Base-by-base conservation (phyloP, 2,113 vertebrate species). In the Sceloporus undulatus region DNA sequence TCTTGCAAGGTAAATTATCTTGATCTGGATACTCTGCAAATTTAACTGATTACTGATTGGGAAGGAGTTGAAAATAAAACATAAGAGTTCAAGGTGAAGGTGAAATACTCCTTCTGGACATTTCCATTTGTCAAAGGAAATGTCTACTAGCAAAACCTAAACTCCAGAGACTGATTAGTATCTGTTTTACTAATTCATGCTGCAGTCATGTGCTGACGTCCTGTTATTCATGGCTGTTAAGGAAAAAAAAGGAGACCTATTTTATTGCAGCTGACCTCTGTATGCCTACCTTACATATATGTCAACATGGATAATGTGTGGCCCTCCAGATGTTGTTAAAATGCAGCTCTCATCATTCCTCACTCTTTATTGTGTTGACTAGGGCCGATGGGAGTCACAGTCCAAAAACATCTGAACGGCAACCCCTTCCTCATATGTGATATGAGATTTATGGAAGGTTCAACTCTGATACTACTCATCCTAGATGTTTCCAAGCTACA, bases 51-150 rank as follows among this genome's bases (percentile, higher is more conserved):
- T 91, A 92, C 54, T 78, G 82, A 85, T 76, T 88, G 70, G 52
- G 79, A 93, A 93, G 81, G 59, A 84, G 54, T 40, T 85, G 80
- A 90, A 93, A 91, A 25, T 1, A 85, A 42, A 75, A 78, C 78
- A 86, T 40, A 80, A 70, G 42, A 80, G 79, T 89, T 89, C 59
- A 77, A 86, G 84, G 71, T 86, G 84, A 86, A 86, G 88, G 79
- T 89, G 78, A 80, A 85, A 21, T 90, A 9, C 0, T 93, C 91
- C 87, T 88, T 89, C 65, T 65, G 66, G 65, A 91, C 88, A 84
- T 94, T 95, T 95, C 90, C 93, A 91, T 91, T 94, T 89, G 89
- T 79, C 94, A 94, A 93, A 75, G 92, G 87, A 86, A 91, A 54
- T 88, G 42, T 70, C 79, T 88, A 87, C 7, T 52, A 90, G 65